These are phyloP conservation scores for Hyles vespertilio DNA, from an alignment of 1,140 invertebrate species.

Conservation along the genomic window DNA sequence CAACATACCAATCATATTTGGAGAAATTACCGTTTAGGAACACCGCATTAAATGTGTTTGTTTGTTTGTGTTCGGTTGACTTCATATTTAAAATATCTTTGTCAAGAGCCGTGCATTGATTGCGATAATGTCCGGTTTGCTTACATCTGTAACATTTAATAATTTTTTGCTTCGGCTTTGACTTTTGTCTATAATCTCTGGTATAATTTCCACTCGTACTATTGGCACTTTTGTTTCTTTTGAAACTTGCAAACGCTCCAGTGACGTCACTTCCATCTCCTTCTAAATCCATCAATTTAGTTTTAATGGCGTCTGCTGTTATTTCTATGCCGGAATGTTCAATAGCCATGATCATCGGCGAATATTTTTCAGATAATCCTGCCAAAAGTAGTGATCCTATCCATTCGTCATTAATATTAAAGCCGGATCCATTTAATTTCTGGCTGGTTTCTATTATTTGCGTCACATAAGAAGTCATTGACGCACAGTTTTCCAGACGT, in stretches of 20 bases:
- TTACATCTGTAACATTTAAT: constrained; percentile 9
- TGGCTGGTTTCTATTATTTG: too few species aligned
- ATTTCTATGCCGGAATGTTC: constrained; percentile 5
- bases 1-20: constrained; percentile 30
- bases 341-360: constrained; percentile 7
- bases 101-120: constrained; percentile 10
- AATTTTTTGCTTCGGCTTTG: background rate
- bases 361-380: background rate
- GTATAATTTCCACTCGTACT: too few species aligned
- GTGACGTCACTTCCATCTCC: background rate
- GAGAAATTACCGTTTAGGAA: constrained; percentile 26
- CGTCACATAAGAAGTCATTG: too few species aligned
- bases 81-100: constrained; percentile 13
- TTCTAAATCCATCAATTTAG: constrained; percentile 7
- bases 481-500: background rate
- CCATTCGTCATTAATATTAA: background rate
- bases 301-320: background rate
- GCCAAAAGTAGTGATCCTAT: constrained; percentile 3
- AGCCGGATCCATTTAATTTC: too few species aligned
- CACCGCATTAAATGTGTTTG: constrained; percentile 16
- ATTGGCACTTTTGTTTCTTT: too few species aligned
- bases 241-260: too few species aligned
- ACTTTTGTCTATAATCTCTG: too few species aligned
- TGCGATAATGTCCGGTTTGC: constrained; percentile 11
- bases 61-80: constrained; percentile 8